phyloP scores from a whole-genome alignment of 2,888 invertebrate species.

The Megalurothrips usitatus region DNA sequence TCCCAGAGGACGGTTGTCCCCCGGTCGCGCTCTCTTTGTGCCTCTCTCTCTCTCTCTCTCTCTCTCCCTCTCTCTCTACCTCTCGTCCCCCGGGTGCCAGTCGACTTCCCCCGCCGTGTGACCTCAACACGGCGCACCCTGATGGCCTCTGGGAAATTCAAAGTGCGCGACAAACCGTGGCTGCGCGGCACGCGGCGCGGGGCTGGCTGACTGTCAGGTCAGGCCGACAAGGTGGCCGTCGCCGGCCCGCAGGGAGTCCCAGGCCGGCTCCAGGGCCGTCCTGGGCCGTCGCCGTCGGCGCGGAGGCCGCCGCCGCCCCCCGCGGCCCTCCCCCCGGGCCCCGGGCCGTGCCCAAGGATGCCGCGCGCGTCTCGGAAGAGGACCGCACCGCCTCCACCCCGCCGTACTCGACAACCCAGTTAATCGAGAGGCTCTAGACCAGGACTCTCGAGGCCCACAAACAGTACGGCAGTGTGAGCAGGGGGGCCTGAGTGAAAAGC shows the following conservation, averaged over 20 bases:
- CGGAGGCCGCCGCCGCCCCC: no score
- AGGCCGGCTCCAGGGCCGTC: neutral
- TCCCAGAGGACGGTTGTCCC: neutral
- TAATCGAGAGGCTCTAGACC: no score
- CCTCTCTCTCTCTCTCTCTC: neutral
- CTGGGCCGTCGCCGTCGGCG: neutral
- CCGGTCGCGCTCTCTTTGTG: neutral
- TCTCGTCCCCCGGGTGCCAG: no score
- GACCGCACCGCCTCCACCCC: no score
- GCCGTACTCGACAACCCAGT: neutral
- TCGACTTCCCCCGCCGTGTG: neutral
- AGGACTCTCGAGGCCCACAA: no score
- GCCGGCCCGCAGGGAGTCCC: neutral
- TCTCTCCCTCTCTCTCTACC: neutral
- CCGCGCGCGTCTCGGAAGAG: no score
- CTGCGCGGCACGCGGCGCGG: neutral
- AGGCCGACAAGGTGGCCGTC: neutral
- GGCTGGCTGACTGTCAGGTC: neutral
- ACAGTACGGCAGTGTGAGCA: no score
- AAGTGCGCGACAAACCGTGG: neutral
- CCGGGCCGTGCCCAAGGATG: neutral
- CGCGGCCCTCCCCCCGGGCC: no score
- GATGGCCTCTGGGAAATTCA: constrained; percentile 20
- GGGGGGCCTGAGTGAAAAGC: no score
- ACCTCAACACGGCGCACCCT: constrained; percentile 4